Evolutionary conservation across 2,888 invertebrate species (phyloP), one percentile per base, ranked within the genome.

Genomic region (Cerastoderma edule): DNA sequence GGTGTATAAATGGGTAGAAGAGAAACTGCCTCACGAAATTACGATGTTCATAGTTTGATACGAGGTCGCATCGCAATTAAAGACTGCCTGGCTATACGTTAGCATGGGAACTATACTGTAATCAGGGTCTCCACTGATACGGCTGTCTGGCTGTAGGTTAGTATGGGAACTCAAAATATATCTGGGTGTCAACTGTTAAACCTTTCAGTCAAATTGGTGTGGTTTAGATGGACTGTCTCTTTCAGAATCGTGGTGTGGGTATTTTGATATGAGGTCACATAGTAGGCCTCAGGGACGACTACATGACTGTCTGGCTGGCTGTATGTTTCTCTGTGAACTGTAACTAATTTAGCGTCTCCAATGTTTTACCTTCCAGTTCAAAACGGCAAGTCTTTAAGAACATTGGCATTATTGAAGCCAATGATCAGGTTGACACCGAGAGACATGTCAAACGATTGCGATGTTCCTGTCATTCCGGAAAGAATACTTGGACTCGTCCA

Each of bases 341-440:
- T n/a, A 53, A 8, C n/a, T 6, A 28, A 46, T 19, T 19, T n/a
- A n/a, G n/a, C n/a, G n/a, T n/a, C n/a, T n/a, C n/a, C n/a, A n/a
- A n/a, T n/a, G n/a, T n/a, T n/a, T n/a, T n/a, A n/a, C n/a, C n/a
- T n/a, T n/a, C n/a, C n/a, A n/a, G n/a, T n/a, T n/a, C n/a, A n/a
- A n/a, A n/a, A n/a, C n/a, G n/a, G n/a, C n/a, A n/a, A n/a, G n/a
- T n/a, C n/a, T n/a, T n/a, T n/a, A n/a, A 65, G n/a, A 46, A 46
- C 48, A n/a, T 65, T 48, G 8, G 32, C 48, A n/a, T 33, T 65
- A 30, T 46, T 48, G 19, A 65, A 46, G 4, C 65, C 65, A 6
- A 46, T 65, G 2, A 65, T 65, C 19, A 65, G 28, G 30, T 65
- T 30, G 10, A 65, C 48, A 46, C 65, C 48, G 2, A 28, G 8